phyloP scores from a whole-genome alignment of 2,113 vertebrate genomes.

The Romanogobio albipinnatus region DNA sequence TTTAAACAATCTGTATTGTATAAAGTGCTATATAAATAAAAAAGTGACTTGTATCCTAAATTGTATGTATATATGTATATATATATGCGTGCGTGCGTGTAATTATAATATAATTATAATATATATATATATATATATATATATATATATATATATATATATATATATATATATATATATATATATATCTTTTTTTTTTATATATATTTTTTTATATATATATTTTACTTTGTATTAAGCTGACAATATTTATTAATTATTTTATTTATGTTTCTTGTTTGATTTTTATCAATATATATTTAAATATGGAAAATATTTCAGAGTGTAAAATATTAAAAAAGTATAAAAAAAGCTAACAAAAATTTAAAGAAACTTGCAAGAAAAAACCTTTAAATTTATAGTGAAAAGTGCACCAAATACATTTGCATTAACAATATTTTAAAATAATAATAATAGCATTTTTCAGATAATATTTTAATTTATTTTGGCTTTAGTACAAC shows the following conservation, averaged over 20 bases:
- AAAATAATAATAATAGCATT: not conserved
- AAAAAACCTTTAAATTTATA: not conserved
- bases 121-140: no score
- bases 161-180: no score
- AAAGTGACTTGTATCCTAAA: not conserved
- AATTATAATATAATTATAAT: no score
- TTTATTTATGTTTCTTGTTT: not conserved
- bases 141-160: no score
- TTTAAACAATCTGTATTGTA: no score
- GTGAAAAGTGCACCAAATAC: not conserved
- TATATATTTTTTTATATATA: no score
- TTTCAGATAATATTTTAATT: not conserved
- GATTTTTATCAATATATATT: not conserved
- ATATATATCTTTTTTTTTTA: no score
- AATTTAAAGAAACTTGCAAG: not conserved
- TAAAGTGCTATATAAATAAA: no score
- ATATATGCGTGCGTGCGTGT: no score
- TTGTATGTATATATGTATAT: not conserved
- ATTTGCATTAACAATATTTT: not conserved
- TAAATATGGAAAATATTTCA: not conserved
- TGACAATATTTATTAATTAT: not conserved
- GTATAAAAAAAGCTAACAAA: no score
- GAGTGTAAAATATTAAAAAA: not conserved
- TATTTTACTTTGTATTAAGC: not conserved
- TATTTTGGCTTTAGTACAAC: not conserved